phyloP scores from a whole-genome alignment of 2,113 vertebrate species.

The Epinephelus lanceolatus region DNA sequence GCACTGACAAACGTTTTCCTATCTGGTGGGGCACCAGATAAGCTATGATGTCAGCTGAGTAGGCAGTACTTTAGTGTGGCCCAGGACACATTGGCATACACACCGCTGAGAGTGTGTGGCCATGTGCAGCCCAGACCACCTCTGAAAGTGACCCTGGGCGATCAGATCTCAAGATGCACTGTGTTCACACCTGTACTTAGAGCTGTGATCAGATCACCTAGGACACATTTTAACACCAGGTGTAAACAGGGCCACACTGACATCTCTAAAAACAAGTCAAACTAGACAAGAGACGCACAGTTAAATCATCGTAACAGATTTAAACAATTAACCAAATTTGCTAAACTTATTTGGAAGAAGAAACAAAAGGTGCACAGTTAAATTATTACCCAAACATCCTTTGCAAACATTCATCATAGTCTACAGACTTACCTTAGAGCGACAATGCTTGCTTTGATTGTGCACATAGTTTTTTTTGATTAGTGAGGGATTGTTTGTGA shows the following conservation, averaged over 20 bases:
- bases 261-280: background rate
- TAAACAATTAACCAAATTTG: background rate
- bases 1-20: too few relatives aligned
- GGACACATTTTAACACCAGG: too few relatives aligned
- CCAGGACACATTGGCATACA: too few relatives aligned
- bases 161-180: too few relatives aligned
- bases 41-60: too few relatives aligned
- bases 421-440: background rate
- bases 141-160: too few relatives aligned
- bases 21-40: too few relatives aligned
- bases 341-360: background rate
- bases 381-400: background rate
- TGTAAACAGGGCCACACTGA: background rate
- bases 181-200: too few relatives aligned
- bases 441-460: background rate
- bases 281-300: background rate
- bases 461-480: background rate
- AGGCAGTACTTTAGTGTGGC: too few relatives aligned
- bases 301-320: background rate
- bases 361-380: background rate
- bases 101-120: too few relatives aligned
- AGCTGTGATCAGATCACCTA: too few relatives aligned
- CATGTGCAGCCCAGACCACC: too few relatives aligned
- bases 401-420: background rate
- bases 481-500: background rate